These are phyloP conservation scores for Pangasianodon hypophthalmus DNA, from an alignment of 2,113 vertebrate genomes.

Conservation along the genomic window DNA sequence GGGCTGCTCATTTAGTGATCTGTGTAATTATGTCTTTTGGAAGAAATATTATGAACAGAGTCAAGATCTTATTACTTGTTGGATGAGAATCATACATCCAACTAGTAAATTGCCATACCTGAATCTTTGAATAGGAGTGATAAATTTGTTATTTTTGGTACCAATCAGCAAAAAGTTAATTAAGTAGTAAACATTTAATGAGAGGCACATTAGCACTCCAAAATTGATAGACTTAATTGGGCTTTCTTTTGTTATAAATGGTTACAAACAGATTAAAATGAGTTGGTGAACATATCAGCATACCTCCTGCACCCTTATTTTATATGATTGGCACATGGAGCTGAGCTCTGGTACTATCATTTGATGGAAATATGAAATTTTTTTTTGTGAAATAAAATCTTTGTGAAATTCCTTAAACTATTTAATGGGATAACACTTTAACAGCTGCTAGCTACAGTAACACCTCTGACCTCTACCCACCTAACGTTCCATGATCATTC, in stretches of 20 bases:
- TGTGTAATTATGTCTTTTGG: neutral
- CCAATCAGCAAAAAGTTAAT: neutral
- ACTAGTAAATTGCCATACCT: neutral
- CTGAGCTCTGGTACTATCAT: neutral
- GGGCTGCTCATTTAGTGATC: constrained; percentile 36
- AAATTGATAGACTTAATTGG: neutral
- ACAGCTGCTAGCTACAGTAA: neutral
- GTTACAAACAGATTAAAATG: neutral
- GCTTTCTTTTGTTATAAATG: neutral
- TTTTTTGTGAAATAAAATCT: neutral
- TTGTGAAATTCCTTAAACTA: neutral
- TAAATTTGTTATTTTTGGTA: neutral
- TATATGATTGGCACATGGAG: neutral
- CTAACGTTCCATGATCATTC: neutral
- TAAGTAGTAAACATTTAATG: neutral
- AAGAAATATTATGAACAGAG: neutral
- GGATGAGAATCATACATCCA: neutral
- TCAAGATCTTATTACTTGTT: neutral
- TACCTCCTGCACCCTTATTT: neutral
- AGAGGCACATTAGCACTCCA: neutral
- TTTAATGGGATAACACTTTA: neutral
- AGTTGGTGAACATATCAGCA: neutral
- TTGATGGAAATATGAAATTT: neutral
- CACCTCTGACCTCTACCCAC: neutral
- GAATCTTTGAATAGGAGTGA: neutral